Percentiles rank a stretch among this genome's conserved stretches.
Evolutionary conservation across 2,888 invertebrate species (phyloP).

Genomic region (Hipparchia sbordonii): DNA sequence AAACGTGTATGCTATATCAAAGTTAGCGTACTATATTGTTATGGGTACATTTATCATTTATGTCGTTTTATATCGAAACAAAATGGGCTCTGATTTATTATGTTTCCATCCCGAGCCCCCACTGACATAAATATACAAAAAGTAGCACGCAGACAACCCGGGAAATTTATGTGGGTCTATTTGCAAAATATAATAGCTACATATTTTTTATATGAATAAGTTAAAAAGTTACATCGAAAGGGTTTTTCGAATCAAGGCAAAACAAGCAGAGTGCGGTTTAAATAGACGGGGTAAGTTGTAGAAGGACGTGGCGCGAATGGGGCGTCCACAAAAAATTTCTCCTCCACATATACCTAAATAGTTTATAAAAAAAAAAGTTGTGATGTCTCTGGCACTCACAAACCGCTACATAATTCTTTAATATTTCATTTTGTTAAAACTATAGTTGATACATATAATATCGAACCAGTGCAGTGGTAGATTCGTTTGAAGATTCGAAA

Average conservation of each 20-base stretch:
- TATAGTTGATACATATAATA: too few species aligned
- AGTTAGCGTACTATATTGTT: neutral
- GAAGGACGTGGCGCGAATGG: too few species aligned
- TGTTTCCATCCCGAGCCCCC: slow-evolving; percentile 19
- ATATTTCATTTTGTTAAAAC: too few species aligned
- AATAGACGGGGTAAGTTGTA: neutral
- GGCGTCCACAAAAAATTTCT: too few species aligned
- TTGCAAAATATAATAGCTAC: slow-evolving; percentile 10
- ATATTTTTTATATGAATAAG: neutral
- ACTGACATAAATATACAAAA: slow-evolving; percentile 21
- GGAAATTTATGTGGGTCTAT: slow-evolving; percentile 18
- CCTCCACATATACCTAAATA: too few species aligned
- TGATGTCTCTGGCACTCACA: too few species aligned
- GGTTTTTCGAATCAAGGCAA: neutral
- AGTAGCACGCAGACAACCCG: slow-evolving; percentile 12
- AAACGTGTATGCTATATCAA: too few species aligned
- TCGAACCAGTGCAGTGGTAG: too few species aligned
- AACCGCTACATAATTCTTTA: too few species aligned
- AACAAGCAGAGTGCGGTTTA: neutral
- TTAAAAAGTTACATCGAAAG: neutral
- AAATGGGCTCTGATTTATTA: slow-evolving; percentile 18
- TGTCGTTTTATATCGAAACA: slow-evolving; percentile 15
- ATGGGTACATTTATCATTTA: slow-evolving; percentile 3
- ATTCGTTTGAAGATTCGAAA: too few species aligned
- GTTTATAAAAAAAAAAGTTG: too few species aligned